Base-by-base conservation (phyloP, 2,888 invertebrate species). In the Hoplodrina ambigua region DNA sequence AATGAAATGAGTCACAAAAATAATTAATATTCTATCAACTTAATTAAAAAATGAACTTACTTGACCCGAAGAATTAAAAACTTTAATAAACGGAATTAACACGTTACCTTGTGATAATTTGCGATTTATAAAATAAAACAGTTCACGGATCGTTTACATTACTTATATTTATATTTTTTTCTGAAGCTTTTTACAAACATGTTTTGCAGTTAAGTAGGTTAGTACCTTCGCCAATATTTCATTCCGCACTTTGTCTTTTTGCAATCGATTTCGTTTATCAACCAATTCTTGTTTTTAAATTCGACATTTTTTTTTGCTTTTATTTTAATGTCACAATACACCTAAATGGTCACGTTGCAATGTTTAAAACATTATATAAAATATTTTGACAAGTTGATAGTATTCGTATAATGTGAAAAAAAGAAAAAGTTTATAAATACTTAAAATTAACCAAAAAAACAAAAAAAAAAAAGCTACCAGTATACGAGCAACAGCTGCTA, bases 1-100 rank as follows among this genome's bases (percentile, higher is more conserved):
- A 75, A 75, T 75, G 74, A 69, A 59, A 46, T 46, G 50, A 74
- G n/a, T 67, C 33, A 60, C 25, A 1, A 25, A 54, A 37, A 44
- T 20, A 30, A 53, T 57, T 17, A 37, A 49, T 57, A 53, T 72
- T 53, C 57, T 56, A 56, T 44, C 30, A 4, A 50, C 1, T 19
- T 41, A 19, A 68, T 57, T 44, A n/a, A 49, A 41, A 49, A 58
- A 25, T 59, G 13, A 46, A 72, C 50, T 65, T 44, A 2, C 3
- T 66, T 66, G 59, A 72, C 50, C 66, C 19, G 50, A 17, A n/a
- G n/a, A 15, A 41, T 49, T 49, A 4, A 19, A 54, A 46, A 44
- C 41, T 44, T 44, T 33, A 10, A 44, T 15, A 13, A 41, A 30
- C 52, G 0, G 8, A 49, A 49, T 49, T 4, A 13, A 49, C 41